Conservation (phyloP, 2,113 vertebrate species). For the Crotalus tigris region DNA sequence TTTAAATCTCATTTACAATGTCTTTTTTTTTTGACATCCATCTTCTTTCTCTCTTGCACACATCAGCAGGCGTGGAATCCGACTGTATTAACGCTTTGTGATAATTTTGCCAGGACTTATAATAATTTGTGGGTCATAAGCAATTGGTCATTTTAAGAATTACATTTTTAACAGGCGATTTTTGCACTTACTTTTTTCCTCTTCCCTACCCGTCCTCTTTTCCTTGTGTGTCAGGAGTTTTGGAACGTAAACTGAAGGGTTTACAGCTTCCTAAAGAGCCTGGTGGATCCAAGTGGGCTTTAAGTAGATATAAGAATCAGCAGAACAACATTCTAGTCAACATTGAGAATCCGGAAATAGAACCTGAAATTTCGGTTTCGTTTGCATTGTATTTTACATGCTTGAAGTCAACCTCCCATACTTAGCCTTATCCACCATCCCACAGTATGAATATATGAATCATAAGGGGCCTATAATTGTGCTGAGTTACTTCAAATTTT, state of each 20-base stretch:
- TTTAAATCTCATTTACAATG: neutral
- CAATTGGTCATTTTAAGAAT: neutral
- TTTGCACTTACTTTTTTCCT: neutral
- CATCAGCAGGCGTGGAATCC: neutral
- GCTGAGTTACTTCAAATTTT: neutral
- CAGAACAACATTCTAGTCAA: neutral
- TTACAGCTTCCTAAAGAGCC: neutral
- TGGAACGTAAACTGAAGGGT: neutral
- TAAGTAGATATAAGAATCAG: neutral
- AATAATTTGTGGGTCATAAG: too few species aligned
- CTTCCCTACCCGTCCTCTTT: neutral
- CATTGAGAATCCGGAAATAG: neutral
- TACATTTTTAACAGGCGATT: neutral
- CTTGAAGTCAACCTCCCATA: neutral
- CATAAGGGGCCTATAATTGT: neutral
- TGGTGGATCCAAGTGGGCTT: neutral
- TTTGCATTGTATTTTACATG: neutral
- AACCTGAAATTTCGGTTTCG: neutral
- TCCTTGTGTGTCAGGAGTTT: neutral
- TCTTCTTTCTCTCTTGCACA: neutral
- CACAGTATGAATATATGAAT: neutral
- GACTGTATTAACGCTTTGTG: neutral
- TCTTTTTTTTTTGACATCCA: neutral
- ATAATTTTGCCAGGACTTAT: neutral
- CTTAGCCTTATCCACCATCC: neutral